Base-by-base conservation (phyloP, 2,797 vertebrate species). In the Helarctos malayanus region DNA sequence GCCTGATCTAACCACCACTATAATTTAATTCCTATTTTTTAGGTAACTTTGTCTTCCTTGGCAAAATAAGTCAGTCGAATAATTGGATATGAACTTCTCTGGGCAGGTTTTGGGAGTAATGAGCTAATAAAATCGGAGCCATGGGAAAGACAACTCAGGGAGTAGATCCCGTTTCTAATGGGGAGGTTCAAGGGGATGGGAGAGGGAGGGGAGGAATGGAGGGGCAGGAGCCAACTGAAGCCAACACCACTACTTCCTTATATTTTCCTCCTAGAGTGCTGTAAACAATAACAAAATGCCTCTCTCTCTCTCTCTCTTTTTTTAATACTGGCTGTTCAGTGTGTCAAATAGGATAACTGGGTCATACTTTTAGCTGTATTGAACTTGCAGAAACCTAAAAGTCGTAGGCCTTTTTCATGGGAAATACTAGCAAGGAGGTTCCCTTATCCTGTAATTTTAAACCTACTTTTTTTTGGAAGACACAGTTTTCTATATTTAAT, bases 11-110 rank as follows among this genome's bases (percentile, higher is more conserved):
- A 35, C 41, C 52, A 75, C 38, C 15, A 25, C 81, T 91, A 78
- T 76, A 82, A n/a, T 76, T 75, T 68, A 59, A 76, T 92, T 92
- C 7, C 10, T 94, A 14, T 47, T 76, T 94, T 93, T 95, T 68
- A 92, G 68, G 59, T 32, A 82, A 45, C 35, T 79, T 82, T 96
- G 57, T 75, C 63, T 47, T 49, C 19, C 14, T 57, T 83, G 14
- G 38, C 15, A 86, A 87, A 94, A 61, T n/a, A 76, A 85, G 19
- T 83, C 84, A 75, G 21, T 87, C 84, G 47, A 76, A 35, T 68
- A 81, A 78, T 61, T 65, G 63, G 52, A 21, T 52, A 45, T 38
- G 52, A 78, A 27, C 54, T 52, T 71, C 76, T 80, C 47, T 14
- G 49, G 52, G 25, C 7, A 80, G 38, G 12, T 57, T 85, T 80